Percentiles rank a stretch among this genome's conserved stretches.
These are phyloP conservation scores for Siniperca obscura DNA, from an alignment of 2,797 vertebrate species.

Conservation along the genomic window DNA sequence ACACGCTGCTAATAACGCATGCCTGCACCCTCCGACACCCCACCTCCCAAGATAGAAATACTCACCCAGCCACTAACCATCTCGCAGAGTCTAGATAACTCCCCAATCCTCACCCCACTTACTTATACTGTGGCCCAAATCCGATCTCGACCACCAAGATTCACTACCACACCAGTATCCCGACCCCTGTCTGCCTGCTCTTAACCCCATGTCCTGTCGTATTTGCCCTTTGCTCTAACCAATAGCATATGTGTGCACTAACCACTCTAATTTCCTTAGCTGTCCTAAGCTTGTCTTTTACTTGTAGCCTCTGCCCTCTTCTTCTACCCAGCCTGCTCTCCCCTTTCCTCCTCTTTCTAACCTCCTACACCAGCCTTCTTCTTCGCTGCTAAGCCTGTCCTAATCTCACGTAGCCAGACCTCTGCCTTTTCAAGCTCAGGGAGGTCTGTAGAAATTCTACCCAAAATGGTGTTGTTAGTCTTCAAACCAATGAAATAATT, in stretches of 20 bases:
- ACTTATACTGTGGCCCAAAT: constrained; percentile 47
- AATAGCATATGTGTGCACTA: constrained; percentile 81
- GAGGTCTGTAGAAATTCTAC: constrained; percentile 31
- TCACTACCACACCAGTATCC: constrained; percentile 58
- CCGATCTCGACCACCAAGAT: constrained; percentile 45
- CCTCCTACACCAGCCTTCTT: constrained; percentile 59
- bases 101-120: constrained; percentile 34
- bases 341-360: constrained; percentile 39
- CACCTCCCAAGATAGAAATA: constrained; percentile 44
- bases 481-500: constrained; percentile 9
- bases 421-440: constrained; percentile 43
- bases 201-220: constrained; percentile 72
- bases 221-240: constrained; percentile 77
- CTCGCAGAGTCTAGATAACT: constrained; percentile 46
- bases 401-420: constrained; percentile 66
- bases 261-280: constrained; percentile 78
- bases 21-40: constrained; percentile 42
- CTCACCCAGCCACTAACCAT: constrained; percentile 52
- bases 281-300: constrained; percentile 78
- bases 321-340: constrained; percentile 63
- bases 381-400: constrained; percentile 66
- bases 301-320: constrained; percentile 76
- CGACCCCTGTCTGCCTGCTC: constrained; percentile 71
- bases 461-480: not conserved
- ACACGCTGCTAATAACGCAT: constrained; percentile 67